phyloP scores from a whole-genome alignment of 2,113 vertebrate species.

The Indicator maculatus region DNA sequence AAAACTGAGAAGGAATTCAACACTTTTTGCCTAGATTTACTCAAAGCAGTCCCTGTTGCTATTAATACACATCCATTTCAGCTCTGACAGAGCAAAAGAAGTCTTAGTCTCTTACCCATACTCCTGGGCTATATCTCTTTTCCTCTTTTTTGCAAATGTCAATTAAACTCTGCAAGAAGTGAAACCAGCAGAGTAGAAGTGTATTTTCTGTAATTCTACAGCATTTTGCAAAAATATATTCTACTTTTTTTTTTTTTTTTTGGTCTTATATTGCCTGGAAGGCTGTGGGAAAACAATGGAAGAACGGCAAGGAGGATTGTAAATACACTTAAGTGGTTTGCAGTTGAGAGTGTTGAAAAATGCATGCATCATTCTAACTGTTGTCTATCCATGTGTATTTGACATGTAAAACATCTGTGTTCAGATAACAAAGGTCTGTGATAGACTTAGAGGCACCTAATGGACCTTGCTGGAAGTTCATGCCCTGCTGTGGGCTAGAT shows the following conservation, averaged over 20 bases:
- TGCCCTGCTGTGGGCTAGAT: background rate
- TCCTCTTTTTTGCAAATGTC: background rate
- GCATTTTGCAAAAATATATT: background rate
- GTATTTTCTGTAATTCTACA: background rate
- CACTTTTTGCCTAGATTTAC: background rate
- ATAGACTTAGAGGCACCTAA: background rate
- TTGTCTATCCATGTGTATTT: background rate
- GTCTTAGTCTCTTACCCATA: background rate
- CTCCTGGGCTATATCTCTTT: background rate
- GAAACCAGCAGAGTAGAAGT: background rate
- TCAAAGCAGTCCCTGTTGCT: background rate
- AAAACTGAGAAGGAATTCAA: background rate
- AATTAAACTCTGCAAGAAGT: background rate
- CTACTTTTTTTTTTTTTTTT: background rate
- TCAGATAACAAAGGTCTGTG: background rate
- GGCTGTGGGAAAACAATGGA: background rate
- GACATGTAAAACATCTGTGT: background rate
- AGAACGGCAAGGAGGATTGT: background rate
- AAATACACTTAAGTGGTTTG: background rate
- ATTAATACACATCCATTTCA: background rate
- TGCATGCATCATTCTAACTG: background rate
- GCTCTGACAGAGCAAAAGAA: background rate
- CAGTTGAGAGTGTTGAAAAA: background rate
- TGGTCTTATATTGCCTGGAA: background rate
- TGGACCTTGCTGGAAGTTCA: background rate